Percentiles rank a stretch among this genome's conserved stretches.
Conservation (phyloP, 2,888 invertebrate genomes). For the Taenaris catops region DNA sequence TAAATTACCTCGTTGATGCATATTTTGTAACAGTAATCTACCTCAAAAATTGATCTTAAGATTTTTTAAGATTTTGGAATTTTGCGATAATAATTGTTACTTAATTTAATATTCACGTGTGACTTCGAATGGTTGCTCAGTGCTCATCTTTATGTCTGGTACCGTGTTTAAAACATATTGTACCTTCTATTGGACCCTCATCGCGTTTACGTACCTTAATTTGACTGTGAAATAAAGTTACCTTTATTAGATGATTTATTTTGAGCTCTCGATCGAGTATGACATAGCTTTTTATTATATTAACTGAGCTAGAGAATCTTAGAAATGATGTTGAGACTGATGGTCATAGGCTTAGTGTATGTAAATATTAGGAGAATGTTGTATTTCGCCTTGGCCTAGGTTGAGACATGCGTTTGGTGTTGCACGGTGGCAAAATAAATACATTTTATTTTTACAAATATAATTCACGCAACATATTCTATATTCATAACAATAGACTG, state of each 20-base stretch:
- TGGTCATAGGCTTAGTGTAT: conserved; percentile 75
- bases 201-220: conserved; percentile 52
- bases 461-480: too few species aligned
- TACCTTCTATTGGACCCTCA: conserved; percentile 49
- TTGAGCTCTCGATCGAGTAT: conserved; percentile 60
- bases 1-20: conserved; percentile 72
- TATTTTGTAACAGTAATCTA: conserved; percentile 73
- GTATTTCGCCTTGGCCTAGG: conserved; percentile 73
- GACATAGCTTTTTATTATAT: conserved; percentile 59
- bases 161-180: conserved; percentile 57
- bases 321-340: conserved; percentile 74
- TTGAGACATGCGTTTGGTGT: conserved; percentile 58
- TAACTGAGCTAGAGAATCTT: conserved; percentile 66
- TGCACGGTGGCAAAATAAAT: conserved; percentile 62
- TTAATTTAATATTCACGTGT: conserved; percentile 69
- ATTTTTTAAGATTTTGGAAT: conserved; percentile 67
- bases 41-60: conserved; percentile 78
- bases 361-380: conserved; percentile 79
- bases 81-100: conserved; percentile 72
- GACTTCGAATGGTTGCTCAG: conserved; percentile 69
- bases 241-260: conserved; percentile 63
- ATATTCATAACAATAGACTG: conserved; percentile 39
- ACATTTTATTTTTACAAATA: conserved; percentile 36
- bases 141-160: conserved; percentile 54
- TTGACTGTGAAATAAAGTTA: conserved; percentile 74